A percentile compares a stretch with the other conserved stretches of the same genome.
Conservation (phyloP, 2,113 vertebrate species). For the Rhea americana region DNA sequence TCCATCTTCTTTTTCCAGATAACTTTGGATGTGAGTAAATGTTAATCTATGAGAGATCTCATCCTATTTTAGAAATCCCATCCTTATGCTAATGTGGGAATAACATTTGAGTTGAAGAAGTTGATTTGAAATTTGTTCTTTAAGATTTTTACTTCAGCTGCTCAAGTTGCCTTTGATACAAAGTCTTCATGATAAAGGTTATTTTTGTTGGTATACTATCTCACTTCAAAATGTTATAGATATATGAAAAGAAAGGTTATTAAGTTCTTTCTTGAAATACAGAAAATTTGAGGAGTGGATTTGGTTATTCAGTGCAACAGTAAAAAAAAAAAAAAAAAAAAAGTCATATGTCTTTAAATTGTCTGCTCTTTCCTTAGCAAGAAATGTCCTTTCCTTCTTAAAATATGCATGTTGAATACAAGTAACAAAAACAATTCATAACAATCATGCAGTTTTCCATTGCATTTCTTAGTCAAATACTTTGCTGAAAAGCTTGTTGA, state of each 20-base stretch:
- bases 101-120: neutral
- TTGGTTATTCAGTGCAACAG: neutral
- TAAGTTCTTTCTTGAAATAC: neutral
- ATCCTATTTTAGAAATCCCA: neutral
- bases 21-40: neutral
- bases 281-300: neutral
- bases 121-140: neutral
- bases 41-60: neutral
- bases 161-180: neutral
- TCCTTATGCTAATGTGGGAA: neutral
- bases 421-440: neutral
- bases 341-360: neutral
- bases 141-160: neutral
- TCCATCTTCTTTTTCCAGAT: neutral
- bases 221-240: too few relatives aligned
- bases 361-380: neutral
- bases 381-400: neutral
- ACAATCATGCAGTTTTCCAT: neutral
- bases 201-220: neutral
- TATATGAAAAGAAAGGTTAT: neutral
- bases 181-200: neutral
- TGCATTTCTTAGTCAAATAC: neutral
- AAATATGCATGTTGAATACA: neutral
- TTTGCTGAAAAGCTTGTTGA: neutral
- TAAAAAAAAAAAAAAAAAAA: neutral